phyloP scores from a whole-genome alignment of 2,888 invertebrate species.

The Sycophila texana region DNA sequence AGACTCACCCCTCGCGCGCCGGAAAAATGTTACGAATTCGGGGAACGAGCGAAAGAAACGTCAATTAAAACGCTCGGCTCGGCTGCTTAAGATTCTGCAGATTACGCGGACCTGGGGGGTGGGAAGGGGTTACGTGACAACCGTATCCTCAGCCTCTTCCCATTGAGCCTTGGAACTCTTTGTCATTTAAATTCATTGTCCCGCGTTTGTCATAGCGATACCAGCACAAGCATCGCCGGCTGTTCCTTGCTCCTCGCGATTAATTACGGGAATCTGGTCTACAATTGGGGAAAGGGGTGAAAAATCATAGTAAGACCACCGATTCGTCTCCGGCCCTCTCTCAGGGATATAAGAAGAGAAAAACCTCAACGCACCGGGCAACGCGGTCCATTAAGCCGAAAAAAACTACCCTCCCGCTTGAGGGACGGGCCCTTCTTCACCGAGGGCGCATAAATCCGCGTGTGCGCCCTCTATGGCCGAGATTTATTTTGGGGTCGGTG shows the following conservation, averaged over 20 bases:
- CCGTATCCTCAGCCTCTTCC: too few species aligned
- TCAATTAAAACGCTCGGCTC: slow-evolving; percentile 48
- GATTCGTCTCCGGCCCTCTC: not conserved
- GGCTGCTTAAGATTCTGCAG: slow-evolving; percentile 20
- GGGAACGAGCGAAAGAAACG: slow-evolving; percentile 10
- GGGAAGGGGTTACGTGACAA: not conserved
- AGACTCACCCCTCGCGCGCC: not conserved
- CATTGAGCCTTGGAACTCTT: not conserved
- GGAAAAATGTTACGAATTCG: slow-evolving; percentile 15
- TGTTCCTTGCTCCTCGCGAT: too few species aligned
- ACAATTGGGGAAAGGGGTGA: too few species aligned
- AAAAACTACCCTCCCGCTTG: not conserved
- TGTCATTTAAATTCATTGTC: slow-evolving; percentile 5
- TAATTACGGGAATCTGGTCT: too few species aligned
- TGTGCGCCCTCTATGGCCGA: slow-evolving; percentile 23
- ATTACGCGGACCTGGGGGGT: not conserved
- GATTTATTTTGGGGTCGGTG: slow-evolving; percentile 52
- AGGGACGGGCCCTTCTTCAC: not conserved
- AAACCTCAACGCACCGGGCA: not conserved
- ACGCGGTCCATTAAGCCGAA: slow-evolving; percentile 31
- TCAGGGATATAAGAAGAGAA: slow-evolving; percentile 7
- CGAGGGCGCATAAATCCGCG: slow-evolving; percentile 36
- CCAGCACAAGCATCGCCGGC: too few species aligned
- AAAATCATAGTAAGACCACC: too few species aligned
- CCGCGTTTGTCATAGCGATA: not conserved